Percentiles rank a stretch among this genome's conserved stretches.
Conservation (phyloP, 2,113 vertebrate genomes). For the Butorides virescens region DNA sequence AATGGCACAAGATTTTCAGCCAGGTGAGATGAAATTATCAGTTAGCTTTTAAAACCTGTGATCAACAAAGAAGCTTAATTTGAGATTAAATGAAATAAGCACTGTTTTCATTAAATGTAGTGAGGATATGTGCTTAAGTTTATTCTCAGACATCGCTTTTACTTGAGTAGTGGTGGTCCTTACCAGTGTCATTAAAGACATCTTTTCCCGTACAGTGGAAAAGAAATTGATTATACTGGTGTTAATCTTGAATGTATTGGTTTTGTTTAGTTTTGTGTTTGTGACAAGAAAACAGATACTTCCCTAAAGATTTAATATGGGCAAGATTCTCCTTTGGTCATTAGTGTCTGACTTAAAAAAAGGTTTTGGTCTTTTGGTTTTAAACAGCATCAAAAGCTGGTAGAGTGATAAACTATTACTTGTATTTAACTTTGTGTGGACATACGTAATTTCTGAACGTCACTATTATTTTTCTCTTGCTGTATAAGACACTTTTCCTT, state of each 20-base stretch:
- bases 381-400: not conserved
- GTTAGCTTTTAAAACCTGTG: not conserved
- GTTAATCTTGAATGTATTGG: not conserved
- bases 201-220: not conserved
- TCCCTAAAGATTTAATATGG: not conserved
- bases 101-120: not conserved
- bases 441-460: not conserved
- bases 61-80: not conserved
- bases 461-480: not conserved
- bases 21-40: constrained; percentile 75
- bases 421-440: not conserved
- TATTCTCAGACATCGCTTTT: not conserved
- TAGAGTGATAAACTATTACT: not conserved
- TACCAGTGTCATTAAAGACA: not conserved
- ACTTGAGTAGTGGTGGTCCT: not conserved
- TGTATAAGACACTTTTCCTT: not conserved
- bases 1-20: constrained; percentile 90
- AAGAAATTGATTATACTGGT: not conserved
- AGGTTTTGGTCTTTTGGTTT: not conserved
- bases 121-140: not conserved
- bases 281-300: not conserved
- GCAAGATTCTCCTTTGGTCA: not conserved
- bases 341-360: not conserved
- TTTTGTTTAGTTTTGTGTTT: not conserved
- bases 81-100: not conserved